Percentiles rank a stretch among this genome's conserved stretches.
Evolutionary conservation across 2,797 vertebrate species (phyloP).

Genomic region (Gouania willdenowi): DNA sequence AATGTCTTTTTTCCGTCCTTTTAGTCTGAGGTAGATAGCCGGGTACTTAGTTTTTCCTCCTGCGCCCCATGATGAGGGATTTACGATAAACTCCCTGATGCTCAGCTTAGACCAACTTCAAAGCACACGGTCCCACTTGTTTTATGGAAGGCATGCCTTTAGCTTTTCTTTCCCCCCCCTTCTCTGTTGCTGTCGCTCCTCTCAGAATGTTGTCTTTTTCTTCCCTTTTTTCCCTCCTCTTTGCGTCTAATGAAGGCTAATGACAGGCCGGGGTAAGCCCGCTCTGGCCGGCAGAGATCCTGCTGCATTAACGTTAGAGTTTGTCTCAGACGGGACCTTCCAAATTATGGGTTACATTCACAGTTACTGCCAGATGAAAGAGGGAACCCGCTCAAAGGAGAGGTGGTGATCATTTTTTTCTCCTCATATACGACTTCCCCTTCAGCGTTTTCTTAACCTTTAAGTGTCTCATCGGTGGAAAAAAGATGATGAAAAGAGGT

Average conservation of each 20-base stretch:
- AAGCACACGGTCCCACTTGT: conserved; percentile 65
- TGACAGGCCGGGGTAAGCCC: conserved; percentile 64
- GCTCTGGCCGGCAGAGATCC: conserved; percentile 61
- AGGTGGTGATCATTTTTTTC: conserved; percentile 39
- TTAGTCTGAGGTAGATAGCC: conserved; percentile 56
- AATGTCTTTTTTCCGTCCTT: conserved; percentile 29
- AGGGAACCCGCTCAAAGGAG: conserved; percentile 26
- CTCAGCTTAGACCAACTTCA: conserved; percentile 65
- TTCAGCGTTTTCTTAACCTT: conserved; percentile 31
- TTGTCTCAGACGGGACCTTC: conserved; percentile 78
- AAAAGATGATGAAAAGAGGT: neutral
- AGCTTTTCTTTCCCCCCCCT: conserved; percentile 20
- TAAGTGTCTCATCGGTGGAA: conserved; percentile 35
- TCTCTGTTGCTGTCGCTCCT: conserved; percentile 40
- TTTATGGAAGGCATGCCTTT: conserved; percentile 69
- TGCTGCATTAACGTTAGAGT: conserved; percentile 75
- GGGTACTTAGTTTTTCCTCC: conserved; percentile 51
- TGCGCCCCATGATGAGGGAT: conserved; percentile 54
- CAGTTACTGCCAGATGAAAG: conserved; percentile 76
- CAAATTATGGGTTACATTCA: conserved; percentile 82
- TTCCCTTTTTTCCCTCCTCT: neutral
- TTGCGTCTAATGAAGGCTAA: conserved; percentile 65
- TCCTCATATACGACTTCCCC: conserved; percentile 9
- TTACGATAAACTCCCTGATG: conserved; percentile 68
- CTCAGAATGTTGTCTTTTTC: conserved; percentile 47